Percentiles rank a stretch among this genome's conserved stretches.
Evolutionary conservation across 2,888 invertebrate genomes (phyloP).

Genomic region (Sinohyriopsis cumingii): DNA sequence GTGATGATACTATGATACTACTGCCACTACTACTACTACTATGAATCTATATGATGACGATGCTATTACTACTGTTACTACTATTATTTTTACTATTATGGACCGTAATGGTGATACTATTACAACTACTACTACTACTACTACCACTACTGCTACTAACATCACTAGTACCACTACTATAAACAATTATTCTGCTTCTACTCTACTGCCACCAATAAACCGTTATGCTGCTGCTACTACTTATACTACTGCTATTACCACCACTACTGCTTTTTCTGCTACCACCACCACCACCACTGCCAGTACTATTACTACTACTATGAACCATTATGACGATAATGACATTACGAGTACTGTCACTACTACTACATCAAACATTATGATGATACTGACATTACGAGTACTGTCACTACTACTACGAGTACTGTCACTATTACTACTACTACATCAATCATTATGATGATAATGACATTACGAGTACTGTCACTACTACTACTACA

Average conservation of each 20-base stretch:
- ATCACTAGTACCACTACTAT: too few relatives aligned
- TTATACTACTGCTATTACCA: constrained; percentile 3
- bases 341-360: neutral
- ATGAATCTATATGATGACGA: too few relatives aligned
- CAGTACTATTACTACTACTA: neutral
- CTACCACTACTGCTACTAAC: too few relatives aligned
- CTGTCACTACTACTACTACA: neutral
- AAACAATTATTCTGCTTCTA: too few relatives aligned
- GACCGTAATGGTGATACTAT: too few relatives aligned
- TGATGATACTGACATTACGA: neutral
- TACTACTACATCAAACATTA: neutral
- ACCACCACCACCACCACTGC: constrained; percentile 6
- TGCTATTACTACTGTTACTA: too few relatives aligned
- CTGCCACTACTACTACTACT: too few relatives aligned
- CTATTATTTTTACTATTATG: too few relatives aligned
- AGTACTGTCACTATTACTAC: neutral
- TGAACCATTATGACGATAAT: neutral
- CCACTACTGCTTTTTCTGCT: neutral
- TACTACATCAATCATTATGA: neutral
- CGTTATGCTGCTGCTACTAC: constrained; percentile 5
- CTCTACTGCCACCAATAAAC: neutral
- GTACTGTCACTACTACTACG: neutral
- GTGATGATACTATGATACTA: too few relatives aligned
- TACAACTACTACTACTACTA: too few relatives aligned
- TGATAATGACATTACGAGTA: neutral